Percentiles rank a stretch among this genome's conserved stretches.
Conservation (phyloP, 2,113 vertebrate genomes). For the Zosterops lateralis region DNA sequence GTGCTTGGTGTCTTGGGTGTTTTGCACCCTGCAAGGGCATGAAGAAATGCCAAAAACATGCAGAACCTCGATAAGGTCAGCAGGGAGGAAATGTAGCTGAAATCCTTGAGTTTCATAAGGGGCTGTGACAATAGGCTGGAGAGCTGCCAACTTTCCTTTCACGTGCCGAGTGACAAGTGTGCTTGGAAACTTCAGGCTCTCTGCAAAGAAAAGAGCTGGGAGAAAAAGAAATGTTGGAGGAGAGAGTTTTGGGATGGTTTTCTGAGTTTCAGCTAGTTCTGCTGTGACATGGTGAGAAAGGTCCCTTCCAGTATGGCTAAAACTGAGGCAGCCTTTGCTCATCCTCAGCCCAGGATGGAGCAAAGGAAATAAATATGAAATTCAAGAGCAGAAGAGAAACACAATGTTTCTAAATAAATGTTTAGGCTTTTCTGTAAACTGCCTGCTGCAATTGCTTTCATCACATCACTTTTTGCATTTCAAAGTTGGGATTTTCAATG, state of each 20-base stretch:
- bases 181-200: not conserved
- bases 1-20: not conserved
- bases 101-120: not conserved
- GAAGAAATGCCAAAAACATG: slow-evolving; percentile 5
- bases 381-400: not conserved
- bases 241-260: not conserved
- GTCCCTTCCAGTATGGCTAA: accelerated
- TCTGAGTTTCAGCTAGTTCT: not conserved
- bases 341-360: not conserved
- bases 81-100: not conserved
- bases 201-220: not conserved
- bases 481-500: slow-evolving; percentile 57
- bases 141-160: slow-evolving; percentile 57
- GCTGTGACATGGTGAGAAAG: not conserved
- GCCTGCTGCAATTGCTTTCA: not conserved
- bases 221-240: not conserved
- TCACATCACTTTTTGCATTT: slow-evolving; percentile 28
- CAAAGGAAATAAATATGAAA: not conserved
- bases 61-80: slow-evolving; percentile 1
- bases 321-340: not conserved
- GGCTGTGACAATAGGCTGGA: slow-evolving; percentile 2
- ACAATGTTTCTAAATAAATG: not conserved
- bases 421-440: not conserved
- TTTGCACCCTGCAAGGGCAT: not conserved
- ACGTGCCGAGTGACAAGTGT: not conserved